phyloP scores from a whole-genome alignment of 2,797 vertebrate species.

The Urocyon cinereoargenteus region DNA sequence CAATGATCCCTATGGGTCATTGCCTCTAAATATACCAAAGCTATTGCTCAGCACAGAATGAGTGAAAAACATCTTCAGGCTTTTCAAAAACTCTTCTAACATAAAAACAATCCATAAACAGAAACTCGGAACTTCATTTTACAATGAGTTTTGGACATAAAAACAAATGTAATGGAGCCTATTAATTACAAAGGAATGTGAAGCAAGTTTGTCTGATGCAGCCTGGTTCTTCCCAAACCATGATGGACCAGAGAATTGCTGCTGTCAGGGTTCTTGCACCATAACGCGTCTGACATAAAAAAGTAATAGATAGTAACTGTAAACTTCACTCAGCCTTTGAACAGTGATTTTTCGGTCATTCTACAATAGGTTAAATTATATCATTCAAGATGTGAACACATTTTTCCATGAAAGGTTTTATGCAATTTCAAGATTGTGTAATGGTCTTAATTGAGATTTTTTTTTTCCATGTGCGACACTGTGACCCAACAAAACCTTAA shows the following conservation, averaged over 20 bases:
- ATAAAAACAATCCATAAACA: neutral
- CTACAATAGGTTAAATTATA: constrained; percentile 5
- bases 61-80: neutral
- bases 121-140: neutral
- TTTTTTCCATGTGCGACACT: neutral
- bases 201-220: neutral
- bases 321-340: neutral
- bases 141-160: neutral
- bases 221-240: too few species aligned
- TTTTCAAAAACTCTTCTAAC: constrained; percentile 10
- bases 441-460: constrained; percentile 16
- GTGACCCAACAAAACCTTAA: constrained; percentile 36
- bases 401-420: constrained; percentile 26
- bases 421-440: constrained; percentile 48
- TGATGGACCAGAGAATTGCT: accelerated
- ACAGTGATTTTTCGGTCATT: neutral
- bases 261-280: accelerated
- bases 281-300: neutral
- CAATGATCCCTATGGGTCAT: neutral
- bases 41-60: neutral
- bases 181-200: neutral
- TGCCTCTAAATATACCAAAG: constrained; percentile 48
- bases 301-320: neutral
- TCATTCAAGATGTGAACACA: constrained; percentile 32
- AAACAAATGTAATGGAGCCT: neutral